Base-by-base conservation (phyloP, 2,797 vertebrate species). In the Arctocebus calabarensis region DNA sequence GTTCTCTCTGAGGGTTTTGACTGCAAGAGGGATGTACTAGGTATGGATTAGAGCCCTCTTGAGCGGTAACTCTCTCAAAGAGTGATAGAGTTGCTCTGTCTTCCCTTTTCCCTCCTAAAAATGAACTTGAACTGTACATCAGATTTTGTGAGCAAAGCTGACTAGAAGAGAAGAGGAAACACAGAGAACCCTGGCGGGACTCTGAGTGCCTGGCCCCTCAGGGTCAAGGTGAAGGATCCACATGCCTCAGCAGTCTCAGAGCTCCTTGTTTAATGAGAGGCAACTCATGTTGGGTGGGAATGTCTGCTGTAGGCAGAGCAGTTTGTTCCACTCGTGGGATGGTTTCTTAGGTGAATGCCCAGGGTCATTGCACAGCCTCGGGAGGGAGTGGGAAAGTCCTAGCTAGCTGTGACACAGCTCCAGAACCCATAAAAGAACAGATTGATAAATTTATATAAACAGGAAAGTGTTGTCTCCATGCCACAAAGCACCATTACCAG, bases 271-370 rank as follows among this genome's bases (percentile, higher is more conserved):
- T 20, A 32, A 8, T 2, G 1, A 57, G 57, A 25, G 7, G 64
- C 2, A 2, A 14, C 7, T 45, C 1, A 0, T 0, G 16, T 23
- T 7, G 7, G 55, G 1, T 29, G 61, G 57, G 34, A 13, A 4
- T 32, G 37, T 71, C 43, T 32, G 4, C 27, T 9, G 0, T 34
- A 55, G 75, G 59, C 4, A 17, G 29, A 5, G 62, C 27, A n/a
- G 52, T 1, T 3, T 1, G n/a, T 66, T 4, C 32, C 55, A 55
- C 73, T 74, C 11, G 23, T 2, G 8, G 55, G 77, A 7, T 8
- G 0, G 14, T 23, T 57, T 85, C 66, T 66, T 34, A 34, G 68
- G 0, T 64, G 79, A 85, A 1, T 23, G 12, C 59, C 23, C 57
- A 40, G 11, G 13, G 37, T 62, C 70, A 0, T 52, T 4, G 2